phyloP scores from a whole-genome alignment of 2,797 vertebrate species.

The Pseudomugil gertrudae region DNA sequence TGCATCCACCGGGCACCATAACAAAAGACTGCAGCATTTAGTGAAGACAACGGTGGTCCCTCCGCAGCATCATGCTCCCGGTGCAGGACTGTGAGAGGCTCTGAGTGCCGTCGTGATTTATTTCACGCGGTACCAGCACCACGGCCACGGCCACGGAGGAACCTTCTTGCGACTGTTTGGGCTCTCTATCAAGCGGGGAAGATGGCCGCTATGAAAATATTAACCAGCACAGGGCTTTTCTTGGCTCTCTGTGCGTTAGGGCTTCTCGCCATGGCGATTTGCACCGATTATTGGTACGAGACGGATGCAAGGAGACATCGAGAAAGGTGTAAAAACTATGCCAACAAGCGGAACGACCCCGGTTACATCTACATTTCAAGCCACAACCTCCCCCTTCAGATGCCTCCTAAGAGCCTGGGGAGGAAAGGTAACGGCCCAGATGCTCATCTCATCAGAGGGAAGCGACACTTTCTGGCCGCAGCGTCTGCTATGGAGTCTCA shows the following conservation, averaged over 20 bases:
- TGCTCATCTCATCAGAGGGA: conserved; percentile 58
- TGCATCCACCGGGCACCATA: conserved; percentile 74
- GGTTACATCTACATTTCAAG: conserved; percentile 92
- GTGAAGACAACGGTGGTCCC: conserved; percentile 55
- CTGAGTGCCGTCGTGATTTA: conserved; percentile 74
- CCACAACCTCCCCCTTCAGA: conserved; percentile 89
- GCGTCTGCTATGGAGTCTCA: conserved; percentile 87
- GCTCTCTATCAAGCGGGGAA: conserved; percentile 81
- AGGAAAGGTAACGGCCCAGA: conserved; percentile 65
- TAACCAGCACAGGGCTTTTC: conserved; percentile 89
- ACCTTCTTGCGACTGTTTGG: conserved; percentile 77
- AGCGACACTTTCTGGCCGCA: conserved; percentile 76
- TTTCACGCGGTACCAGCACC: conserved; percentile 70
- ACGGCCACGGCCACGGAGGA: conserved; percentile 75
- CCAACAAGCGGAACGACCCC: conserved; percentile 90
- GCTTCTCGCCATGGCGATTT: conserved; percentile 90
- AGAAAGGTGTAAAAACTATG: conserved; percentile 90
- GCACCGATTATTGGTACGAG: conserved; percentile 94
- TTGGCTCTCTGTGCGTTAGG: conserved; percentile 88
- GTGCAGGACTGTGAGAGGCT: conserved; percentile 67
- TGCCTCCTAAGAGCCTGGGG: conserved; percentile 81
- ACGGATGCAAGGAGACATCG: conserved; percentile 91
- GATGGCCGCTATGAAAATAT: conserved; percentile 93
- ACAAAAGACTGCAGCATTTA: conserved; percentile 71
- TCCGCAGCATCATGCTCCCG: conserved; percentile 67